phyloP scores from a whole-genome alignment of 2,113 vertebrate genomes.

The Salvator merianae region DNA sequence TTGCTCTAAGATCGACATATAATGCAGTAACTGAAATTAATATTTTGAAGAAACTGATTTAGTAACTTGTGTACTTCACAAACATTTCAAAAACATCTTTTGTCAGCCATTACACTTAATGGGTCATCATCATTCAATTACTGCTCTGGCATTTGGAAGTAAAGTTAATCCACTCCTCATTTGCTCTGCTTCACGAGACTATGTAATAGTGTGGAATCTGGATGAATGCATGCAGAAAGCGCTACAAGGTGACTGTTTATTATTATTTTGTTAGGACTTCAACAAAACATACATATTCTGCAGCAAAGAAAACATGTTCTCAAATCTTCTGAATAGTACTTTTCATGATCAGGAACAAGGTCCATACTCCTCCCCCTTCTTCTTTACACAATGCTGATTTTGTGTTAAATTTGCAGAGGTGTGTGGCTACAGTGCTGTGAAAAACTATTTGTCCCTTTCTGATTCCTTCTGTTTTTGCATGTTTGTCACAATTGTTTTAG shows the following conservation, averaged over 20 bases:
- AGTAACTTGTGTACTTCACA: not conserved
- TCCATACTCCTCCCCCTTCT: not conserved
- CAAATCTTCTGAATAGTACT: too few relatives aligned
- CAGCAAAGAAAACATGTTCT: not conserved
- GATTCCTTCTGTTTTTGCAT: too few relatives aligned
- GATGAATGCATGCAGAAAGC: slow-evolving; percentile 70
- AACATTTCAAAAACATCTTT: not conserved
- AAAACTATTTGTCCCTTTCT: too few relatives aligned
- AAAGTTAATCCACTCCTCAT: slow-evolving; percentile 65
- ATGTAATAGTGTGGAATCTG: slow-evolving; percentile 83
- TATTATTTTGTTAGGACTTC: not conserved
- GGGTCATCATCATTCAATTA: slow-evolving; percentile 82
- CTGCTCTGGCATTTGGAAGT: slow-evolving; percentile 82
- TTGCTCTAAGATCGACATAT: not conserved
- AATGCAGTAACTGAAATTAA: not conserved
- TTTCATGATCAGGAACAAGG: not conserved
- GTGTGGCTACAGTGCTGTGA: too few relatives aligned
- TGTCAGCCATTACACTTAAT: slow-evolving; percentile 75
- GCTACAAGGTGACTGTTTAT: slow-evolving; percentile 71
- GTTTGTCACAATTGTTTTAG: too few relatives aligned
- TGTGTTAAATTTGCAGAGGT: not conserved
- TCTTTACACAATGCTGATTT: not conserved
- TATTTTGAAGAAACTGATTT: not conserved
- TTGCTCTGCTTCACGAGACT: slow-evolving; percentile 86
- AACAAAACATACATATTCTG: not conserved